Evolutionary conservation across 1,140 invertebrate genomes (phyloP), one percentile per base, ranked within the genome.

Genomic region (Drepana arcuata): DNA sequence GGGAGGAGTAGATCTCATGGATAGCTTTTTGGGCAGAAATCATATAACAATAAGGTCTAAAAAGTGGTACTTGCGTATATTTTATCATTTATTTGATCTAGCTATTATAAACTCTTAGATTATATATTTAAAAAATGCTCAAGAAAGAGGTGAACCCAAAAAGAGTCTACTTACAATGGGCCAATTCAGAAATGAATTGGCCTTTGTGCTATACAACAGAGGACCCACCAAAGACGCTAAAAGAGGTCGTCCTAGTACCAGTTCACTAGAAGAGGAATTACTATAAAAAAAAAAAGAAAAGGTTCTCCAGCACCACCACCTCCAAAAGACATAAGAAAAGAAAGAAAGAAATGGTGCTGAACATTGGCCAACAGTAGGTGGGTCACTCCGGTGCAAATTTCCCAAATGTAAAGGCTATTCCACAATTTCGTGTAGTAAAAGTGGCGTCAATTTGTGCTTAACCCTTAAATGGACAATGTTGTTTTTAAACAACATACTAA

Each of bases 1-100:
- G 68, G 68, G 61, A 24, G 64, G 68, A 3, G 61, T 74, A 4
- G 67, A 77, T 40, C 41, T 69, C 13, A 55, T 54, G 18, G 73
- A 77, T 48, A 66, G 51, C 45, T 48, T 73, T 26, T 46, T 71
- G 34, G 48, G 47, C 13, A 43, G 65, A 11, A 69, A 72, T 44
- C 21, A 32, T 23, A 55, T 55, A 15, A 35, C 18, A 30, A 44
- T 61, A 2, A 42, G 30, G 23, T 43, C 39, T 15, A 42, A 33
- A 33, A 51, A 52, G 27, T 56, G 49, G 45, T 39, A 48, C 15
- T 26, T 45, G n/a, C 34, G 41, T 6, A 33, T 58, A 12, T 47
- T 54, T 37, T 54, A 26, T 47, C 39, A 48, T 34, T 7, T 48
- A 33, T 25, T 48, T 18, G 34, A 48, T 34, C 15, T 48, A 12